These are phyloP conservation scores for Cephalotes varians DNA, from an alignment of 2,888 invertebrate genomes.

Conservation along the genomic window DNA sequence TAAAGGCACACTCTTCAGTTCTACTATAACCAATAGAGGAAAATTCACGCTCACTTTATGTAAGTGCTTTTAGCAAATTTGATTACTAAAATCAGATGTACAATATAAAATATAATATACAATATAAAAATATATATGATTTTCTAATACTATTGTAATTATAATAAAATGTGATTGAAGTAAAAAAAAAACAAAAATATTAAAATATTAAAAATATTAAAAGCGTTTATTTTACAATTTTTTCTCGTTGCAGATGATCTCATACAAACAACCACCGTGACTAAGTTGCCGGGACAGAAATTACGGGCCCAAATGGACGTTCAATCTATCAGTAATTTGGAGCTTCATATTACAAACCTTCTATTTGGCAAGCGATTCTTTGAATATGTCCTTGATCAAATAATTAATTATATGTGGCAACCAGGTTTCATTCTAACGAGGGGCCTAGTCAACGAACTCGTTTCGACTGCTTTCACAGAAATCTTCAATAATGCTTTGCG, in stretches of 20 bases:
- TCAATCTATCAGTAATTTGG: constrained; percentile 91
- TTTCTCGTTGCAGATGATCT: constrained; percentile 81
- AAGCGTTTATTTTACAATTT: background rate
- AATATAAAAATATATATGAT: background rate
- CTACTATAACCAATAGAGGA: constrained; percentile 89
- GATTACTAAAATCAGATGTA: background rate
- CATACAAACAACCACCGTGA: constrained; percentile 89
- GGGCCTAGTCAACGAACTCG: constrained; percentile 93
- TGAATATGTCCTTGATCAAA: constrained; percentile 90
- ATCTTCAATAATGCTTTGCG: constrained; percentile 92
- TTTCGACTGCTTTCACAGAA: constrained; percentile 93
- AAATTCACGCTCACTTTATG: constrained; percentile 92
- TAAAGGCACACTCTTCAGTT: constrained; percentile 89
- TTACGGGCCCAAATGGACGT: constrained; percentile 91
- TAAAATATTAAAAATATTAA: background rate
- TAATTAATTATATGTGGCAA: constrained; percentile 94
- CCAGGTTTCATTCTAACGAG: constrained; percentile 92
- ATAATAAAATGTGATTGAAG: background rate
- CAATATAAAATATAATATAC: no score
- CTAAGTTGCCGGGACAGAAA: constrained; percentile 86
- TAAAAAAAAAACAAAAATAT: background rate
- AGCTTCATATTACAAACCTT: constrained; percentile 92
- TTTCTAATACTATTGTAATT: background rate
- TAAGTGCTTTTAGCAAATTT: constrained; percentile 78
- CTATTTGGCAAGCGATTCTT: constrained; percentile 89